Evolutionary conservation across 2,797 vertebrate species (phyloP).

Genomic region (Pogoniulus pusillus): DNA sequence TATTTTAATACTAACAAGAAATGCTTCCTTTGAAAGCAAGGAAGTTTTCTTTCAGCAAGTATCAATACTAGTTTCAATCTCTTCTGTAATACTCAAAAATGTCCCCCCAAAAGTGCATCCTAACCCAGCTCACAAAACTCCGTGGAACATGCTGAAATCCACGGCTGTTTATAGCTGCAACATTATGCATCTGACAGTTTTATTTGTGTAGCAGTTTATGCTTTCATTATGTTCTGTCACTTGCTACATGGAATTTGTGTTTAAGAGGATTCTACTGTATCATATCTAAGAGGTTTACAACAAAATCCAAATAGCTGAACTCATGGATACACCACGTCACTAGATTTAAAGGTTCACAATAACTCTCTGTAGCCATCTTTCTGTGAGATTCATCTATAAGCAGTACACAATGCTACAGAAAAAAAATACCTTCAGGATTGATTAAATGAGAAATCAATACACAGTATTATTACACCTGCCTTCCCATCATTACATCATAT

Average conservation of each 20-base stretch:
- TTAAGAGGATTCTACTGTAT: conserved; percentile 75
- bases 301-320: conserved; percentile 69
- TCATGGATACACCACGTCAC: background rate
- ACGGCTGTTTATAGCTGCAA: conserved; percentile 52
- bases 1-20: background rate
- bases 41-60: background rate
- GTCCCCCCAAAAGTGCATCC: conserved; percentile 26
- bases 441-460: conserved; percentile 48
- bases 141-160: background rate
- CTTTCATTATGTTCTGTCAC: conserved; percentile 76
- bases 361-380: conserved; percentile 12
- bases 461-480: background rate
- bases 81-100: background rate
- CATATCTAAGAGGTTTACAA: conserved; percentile 76
- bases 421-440: conserved; percentile 24
- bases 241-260: conserved; percentile 76
- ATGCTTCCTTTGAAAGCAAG: background rate
- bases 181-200: conserved; percentile 68
- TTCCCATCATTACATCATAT: background rate
- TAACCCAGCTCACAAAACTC: conserved; percentile 23
- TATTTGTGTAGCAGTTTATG: conserved; percentile 74
- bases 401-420: background rate
- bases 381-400: background rate
- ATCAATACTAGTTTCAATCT: background rate
- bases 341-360: conserved; percentile 46